Evolutionary conservation across 1,140 invertebrate species (phyloP), one percentile per base, ranked within the genome.

Genomic region (Trichonephila inaurata): DNA sequence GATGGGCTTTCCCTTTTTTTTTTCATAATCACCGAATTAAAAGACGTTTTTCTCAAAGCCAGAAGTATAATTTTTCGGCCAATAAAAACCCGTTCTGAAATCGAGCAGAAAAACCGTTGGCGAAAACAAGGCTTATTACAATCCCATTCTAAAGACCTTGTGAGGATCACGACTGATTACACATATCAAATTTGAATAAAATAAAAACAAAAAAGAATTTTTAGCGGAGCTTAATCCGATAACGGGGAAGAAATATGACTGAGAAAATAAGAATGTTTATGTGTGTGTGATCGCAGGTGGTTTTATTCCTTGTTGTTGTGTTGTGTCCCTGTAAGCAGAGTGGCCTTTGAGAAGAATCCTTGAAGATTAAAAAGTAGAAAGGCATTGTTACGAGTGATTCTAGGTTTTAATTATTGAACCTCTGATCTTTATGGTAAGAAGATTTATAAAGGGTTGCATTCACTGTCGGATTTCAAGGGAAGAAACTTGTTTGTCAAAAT

Each of bases 41-140:
- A 69, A 69, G 66, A 69, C 28, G 66, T 77, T 77, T 77, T 77
- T 33, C 72, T 18, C 72, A 40, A 77, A 77, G 33, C 28, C 72
- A 51, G 51, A 51, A 51, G 51, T 51, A 51, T 51, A 40, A 77
- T 77, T 77, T 69, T 33, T 77, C 72, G 24, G 18, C 72, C 33
- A 28, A 77, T 77, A 77, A 77, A 51, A 77, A 77, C 72, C 28
- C 33, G 72, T 77, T 77, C 72, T 33, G 28, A 77, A 33, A 14
- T 40, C 72, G 72, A 33, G 14, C 33, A 28, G 72, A 77, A 77
- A n/a, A 77, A 77, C 72, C 72, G 72, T 77, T 77, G 72, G 28
- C 18, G 21, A 19, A 77, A 77, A 77, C 72, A 77, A 40, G 28
- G 66, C 51, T 51, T 51, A 51, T 66, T 24, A 21, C 66, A 12